These are phyloP conservation scores for Chironomus tepperi DNA, from an alignment of 1,140 invertebrate species.

Conservation along the genomic window DNA sequence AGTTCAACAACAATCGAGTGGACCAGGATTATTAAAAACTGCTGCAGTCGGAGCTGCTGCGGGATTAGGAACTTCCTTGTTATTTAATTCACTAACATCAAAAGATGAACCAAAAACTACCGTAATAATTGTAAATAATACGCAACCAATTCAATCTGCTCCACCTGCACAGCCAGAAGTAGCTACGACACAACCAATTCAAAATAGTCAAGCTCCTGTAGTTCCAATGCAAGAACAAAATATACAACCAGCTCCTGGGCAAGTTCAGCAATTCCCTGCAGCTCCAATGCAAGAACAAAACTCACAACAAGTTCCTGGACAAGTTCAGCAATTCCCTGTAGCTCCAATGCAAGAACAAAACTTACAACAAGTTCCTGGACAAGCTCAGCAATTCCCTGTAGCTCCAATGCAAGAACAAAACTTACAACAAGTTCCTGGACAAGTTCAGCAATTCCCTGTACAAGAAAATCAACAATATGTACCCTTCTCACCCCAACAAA, in stretches of 20 bases:
- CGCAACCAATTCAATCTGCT: neutral
- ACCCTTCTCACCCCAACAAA: neutral
- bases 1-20: neutral
- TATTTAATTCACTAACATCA: neutral
- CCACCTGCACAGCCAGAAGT: neutral
- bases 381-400: neutral
- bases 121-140: neutral
- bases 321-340: neutral
- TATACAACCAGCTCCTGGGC: neutral
- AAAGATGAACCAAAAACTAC: slow-evolving; percentile 2
- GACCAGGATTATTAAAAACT: neutral
- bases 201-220: neutral
- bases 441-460: neutral
- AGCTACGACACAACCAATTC: neutral
- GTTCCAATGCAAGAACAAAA: neutral
- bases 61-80: neutral
- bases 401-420: no score
- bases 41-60: neutral
- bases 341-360: neutral
- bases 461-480: neutral
- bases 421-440: neutral
- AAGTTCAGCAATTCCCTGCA: neutral
- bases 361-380: neutral
- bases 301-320: neutral
- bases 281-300: neutral